Percentiles rank a stretch among this genome's conserved stretches.
Evolutionary conservation across 2,888 invertebrate genomes (phyloP).

Genomic region (Synanthedon vespiformis): DNA sequence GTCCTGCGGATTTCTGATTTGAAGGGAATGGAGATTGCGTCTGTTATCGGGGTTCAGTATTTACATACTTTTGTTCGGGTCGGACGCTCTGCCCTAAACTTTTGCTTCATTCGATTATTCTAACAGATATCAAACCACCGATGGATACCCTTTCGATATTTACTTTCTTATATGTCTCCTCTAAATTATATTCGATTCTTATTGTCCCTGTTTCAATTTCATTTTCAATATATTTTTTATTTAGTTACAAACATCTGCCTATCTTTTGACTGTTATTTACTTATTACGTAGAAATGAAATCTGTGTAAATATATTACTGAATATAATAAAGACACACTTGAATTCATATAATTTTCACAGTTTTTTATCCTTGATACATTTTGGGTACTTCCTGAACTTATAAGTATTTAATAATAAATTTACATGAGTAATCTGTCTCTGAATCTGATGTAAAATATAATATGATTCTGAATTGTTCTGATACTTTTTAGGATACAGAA

Average conservation of each 20-base stretch:
- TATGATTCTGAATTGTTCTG: too few species aligned
- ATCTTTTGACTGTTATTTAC: too few species aligned
- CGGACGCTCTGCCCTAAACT: conserved; percentile 15
- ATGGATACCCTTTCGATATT: conserved; percentile 32
- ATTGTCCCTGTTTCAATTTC: neutral
- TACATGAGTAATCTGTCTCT: too few species aligned
- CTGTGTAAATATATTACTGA: too few species aligned
- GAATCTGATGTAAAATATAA: too few species aligned
- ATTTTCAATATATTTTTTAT: neutral
- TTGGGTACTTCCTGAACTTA: neutral
- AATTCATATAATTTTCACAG: neutral
- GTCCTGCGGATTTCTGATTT: conserved; percentile 18
- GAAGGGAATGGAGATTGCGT: conserved; percentile 15
- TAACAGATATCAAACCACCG: conserved; percentile 24
- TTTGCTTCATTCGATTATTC: conserved; percentile 39
- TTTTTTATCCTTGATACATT: neutral
- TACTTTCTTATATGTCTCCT: conserved; percentile 36
- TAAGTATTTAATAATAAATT: too few species aligned
- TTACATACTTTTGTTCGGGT: conserved; percentile 32
- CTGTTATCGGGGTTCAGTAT: conserved; percentile 30
- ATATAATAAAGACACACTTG: too few species aligned
- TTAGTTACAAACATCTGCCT: too few species aligned
- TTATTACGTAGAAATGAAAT: too few species aligned
- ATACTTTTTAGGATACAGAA: too few species aligned
- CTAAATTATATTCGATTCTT: conserved; percentile 20